phyloP scores from a whole-genome alignment of 2,888 invertebrate species.

The Apamea crenata region DNA sequence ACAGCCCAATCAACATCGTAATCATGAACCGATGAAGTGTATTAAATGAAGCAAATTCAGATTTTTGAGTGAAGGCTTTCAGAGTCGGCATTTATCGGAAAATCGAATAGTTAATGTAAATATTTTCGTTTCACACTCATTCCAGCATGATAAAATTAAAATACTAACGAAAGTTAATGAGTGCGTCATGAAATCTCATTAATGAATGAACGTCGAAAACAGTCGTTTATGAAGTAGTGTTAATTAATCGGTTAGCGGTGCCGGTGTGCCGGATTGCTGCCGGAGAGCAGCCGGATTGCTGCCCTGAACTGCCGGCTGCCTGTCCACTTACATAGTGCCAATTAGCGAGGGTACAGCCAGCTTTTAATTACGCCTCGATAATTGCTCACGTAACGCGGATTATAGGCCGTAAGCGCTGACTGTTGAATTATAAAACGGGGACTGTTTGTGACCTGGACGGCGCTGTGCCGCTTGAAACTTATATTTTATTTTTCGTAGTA shows the following conservation, averaged over 20 bases:
- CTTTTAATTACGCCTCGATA: conserved; percentile 70
- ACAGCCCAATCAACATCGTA: conserved; percentile 6
- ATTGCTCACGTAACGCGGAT: conserved; percentile 64
- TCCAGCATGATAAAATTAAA: conserved; percentile 28
- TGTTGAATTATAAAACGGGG: conserved; percentile 50
- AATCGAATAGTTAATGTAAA: conserved; percentile 26
- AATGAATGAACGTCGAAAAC: conserved; percentile 53
- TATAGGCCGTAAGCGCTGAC: conserved; percentile 56
- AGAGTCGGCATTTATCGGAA: conserved; percentile 17
- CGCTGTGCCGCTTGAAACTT: not conserved
- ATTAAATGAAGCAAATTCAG: conserved; percentile 32
- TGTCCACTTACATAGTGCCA: conserved; percentile 57
- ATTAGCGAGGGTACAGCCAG: conserved; percentile 58
- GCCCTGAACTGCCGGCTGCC: conserved; percentile 23
- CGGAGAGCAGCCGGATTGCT: conserved; percentile 44
- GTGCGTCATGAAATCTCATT: conserved; percentile 51
- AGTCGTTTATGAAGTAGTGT: conserved; percentile 53
- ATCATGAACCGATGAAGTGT: conserved; percentile 24
- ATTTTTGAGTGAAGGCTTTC: conserved; percentile 17
- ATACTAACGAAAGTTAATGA: conserved; percentile 36
- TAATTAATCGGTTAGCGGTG: conserved; percentile 53
- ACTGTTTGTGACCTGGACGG: conserved; percentile 17
- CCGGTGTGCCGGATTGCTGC: conserved; percentile 11
- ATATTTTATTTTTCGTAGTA: not conserved
- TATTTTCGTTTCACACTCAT: conserved; percentile 15